A percentile compares a stretch with the other conserved stretches of the same genome.
Evolutionary conservation across 1,140 invertebrate species (phyloP).

Genomic region (Heliconius congener): DNA sequence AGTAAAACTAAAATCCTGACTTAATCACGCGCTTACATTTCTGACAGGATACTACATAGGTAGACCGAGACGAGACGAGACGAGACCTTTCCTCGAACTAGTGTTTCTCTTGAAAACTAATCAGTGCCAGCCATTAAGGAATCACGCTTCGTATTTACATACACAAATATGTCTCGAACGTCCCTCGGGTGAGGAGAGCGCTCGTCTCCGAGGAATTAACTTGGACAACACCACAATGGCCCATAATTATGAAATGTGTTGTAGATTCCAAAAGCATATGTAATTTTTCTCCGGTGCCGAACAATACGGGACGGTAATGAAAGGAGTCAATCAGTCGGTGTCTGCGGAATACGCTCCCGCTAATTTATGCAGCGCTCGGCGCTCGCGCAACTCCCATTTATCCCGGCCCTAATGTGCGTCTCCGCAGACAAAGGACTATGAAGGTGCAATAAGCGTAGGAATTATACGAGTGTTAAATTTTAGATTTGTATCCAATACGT

Average conservation of each 20-base stretch:
- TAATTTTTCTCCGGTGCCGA: slow-evolving; percentile 72
- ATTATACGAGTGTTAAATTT: slow-evolving; percentile 33
- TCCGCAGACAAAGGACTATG: slow-evolving; percentile 61
- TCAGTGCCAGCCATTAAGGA: slow-evolving; percentile 66
- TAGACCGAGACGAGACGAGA: too few relatives aligned
- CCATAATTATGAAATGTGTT: slow-evolving; percentile 81
- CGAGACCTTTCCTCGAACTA: slow-evolving; percentile 67
- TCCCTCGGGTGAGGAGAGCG: slow-evolving; percentile 59
- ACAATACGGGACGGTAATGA: slow-evolving; percentile 76
- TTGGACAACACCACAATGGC: slow-evolving; percentile 76
- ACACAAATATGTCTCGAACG: slow-evolving; percentile 65
- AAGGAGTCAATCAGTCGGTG: slow-evolving; percentile 78
- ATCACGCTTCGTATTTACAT: slow-evolving; percentile 59
- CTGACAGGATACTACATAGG: slow-evolving; percentile 57
- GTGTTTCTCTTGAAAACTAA: slow-evolving; percentile 77
- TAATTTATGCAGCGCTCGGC: slow-evolving; percentile 70
- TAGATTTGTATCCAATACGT: slow-evolving; percentile 25
- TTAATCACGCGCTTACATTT: slow-evolving; percentile 26
- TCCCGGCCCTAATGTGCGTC: slow-evolving; percentile 49
- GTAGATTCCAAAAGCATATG: slow-evolving; percentile 69
- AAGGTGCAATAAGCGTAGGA: slow-evolving; percentile 38
- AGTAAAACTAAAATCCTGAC: slow-evolving; percentile 32
- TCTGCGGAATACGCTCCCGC: slow-evolving; percentile 66
- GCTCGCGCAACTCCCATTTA: slow-evolving; percentile 39
- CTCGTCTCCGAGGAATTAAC: slow-evolving; percentile 66